These are phyloP conservation scores for Acanthosoma haemorrhoidale DNA, from an alignment of 2,888 invertebrate genomes.

Conservation along the genomic window DNA sequence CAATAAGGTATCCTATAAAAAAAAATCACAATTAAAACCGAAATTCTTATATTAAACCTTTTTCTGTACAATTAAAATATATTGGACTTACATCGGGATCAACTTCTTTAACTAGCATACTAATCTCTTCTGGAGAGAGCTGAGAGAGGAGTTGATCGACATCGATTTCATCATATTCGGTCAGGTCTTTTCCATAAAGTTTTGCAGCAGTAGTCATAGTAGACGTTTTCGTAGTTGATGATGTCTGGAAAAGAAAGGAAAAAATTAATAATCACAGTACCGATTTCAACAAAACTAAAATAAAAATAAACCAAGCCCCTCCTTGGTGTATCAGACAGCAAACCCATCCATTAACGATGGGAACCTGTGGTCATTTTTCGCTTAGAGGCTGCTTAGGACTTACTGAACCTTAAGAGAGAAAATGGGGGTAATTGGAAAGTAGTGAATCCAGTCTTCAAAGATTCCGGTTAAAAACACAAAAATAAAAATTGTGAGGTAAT, in stretches of 20 bases:
- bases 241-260: conserved; percentile 63
- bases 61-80: not conserved
- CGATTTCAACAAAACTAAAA: not conserved
- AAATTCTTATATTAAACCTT: not conserved
- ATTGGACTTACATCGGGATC: conserved; percentile 90
- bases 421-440: no score
- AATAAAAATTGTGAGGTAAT: no score
- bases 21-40: conserved; percentile 20
- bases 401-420: no score
- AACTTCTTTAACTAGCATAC: conserved; percentile 94
- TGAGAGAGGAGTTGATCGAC: conserved; percentile 91
- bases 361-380: no score
- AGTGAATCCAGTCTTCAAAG: no score
- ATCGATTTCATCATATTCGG: conserved; percentile 89
- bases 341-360: no score
- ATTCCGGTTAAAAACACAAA: no score
- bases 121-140: conserved; percentile 90
- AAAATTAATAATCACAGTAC: conserved; percentile 10
- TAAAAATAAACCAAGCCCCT: no score
- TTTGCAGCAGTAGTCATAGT: conserved; percentile 86
- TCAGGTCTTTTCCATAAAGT: conserved; percentile 82
- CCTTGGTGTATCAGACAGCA: no score
- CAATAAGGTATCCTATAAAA: conserved; percentile 85
- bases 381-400: no score
- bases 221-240: conserved; percentile 73